phyloP scores from a whole-genome alignment of 1,140 invertebrate species.

The Nylanderia fulva region DNA sequence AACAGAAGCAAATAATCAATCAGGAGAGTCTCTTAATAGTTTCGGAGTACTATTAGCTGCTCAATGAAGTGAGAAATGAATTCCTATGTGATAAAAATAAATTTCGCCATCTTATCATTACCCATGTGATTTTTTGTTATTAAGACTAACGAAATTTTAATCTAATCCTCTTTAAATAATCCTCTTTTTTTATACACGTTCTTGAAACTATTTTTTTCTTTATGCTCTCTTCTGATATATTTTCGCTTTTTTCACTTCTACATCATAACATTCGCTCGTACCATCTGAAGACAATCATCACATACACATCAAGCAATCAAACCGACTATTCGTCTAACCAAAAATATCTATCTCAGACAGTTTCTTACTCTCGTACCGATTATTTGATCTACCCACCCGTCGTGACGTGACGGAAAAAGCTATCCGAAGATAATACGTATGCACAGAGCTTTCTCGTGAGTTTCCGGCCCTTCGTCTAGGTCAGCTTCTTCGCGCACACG shows the following conservation, averaged over 20 bases:
- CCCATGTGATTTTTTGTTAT: background rate
- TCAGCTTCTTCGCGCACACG: conserved; percentile 49
- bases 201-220: background rate
- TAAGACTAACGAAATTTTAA: background rate
- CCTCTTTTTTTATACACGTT: background rate
- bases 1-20: conserved; percentile 42
- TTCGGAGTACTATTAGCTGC: conserved; percentile 28
- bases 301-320: background rate
- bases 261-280: background rate
- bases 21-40: conserved; percentile 12
- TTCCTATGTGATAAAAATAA: conserved; percentile 8
- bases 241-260: background rate
- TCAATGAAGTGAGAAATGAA: conserved; percentile 36
- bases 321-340: background rate
- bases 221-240: background rate
- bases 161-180: background rate
- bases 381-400: conserved; percentile 59
- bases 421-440: conserved; percentile 1
- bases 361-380: background rate
- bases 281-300: background rate
- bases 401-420: conserved; percentile 57
- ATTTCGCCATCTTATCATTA: background rate
- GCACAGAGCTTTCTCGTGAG: conserved; percentile 15
- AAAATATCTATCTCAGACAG: background rate
- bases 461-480: conserved; percentile 37